A percentile compares a stretch with the other conserved stretches of the same genome.
phyloP scores from a whole-genome alignment of 2,113 vertebrate species.

The Trochalopteron elliotii region DNA sequence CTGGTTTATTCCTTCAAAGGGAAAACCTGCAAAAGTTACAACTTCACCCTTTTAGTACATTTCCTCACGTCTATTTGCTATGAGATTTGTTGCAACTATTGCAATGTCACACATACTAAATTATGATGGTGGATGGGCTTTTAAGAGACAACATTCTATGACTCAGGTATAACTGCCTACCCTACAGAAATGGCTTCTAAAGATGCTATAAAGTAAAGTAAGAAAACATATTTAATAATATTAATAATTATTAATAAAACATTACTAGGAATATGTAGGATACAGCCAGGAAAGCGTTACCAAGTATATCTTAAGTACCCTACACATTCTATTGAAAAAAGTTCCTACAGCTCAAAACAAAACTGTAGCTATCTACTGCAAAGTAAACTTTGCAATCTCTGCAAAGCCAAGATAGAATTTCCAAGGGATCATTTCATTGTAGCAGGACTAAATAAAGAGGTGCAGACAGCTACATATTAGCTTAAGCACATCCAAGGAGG shows the following conservation, averaged over 20 bases:
- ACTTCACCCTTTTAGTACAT: not conserved
- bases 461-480: not conserved
- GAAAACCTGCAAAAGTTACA: not conserved
- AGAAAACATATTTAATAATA: not conserved
- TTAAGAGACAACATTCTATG: not conserved
- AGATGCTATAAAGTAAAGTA: not conserved
- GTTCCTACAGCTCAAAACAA: not conserved
- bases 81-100: not conserved
- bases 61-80: not conserved
- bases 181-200: not conserved
- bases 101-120: not conserved
- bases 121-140: not conserved
- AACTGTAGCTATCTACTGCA: not conserved
- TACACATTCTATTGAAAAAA: not conserved
- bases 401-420: not conserved
- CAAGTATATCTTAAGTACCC: not conserved
- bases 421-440: not conserved
- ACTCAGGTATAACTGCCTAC: not conserved
- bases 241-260: not conserved
- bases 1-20: not conserved
- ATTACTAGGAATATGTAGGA: not conserved
- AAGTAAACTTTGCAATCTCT: not conserved
- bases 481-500: not conserved
- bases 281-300: not conserved
- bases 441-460: not conserved